A percentile compares a stretch with the other conserved stretches of the same genome.
Evolutionary conservation across 2,113 vertebrate species (phyloP).

Genomic region (Lasiurus borealis): DNA sequence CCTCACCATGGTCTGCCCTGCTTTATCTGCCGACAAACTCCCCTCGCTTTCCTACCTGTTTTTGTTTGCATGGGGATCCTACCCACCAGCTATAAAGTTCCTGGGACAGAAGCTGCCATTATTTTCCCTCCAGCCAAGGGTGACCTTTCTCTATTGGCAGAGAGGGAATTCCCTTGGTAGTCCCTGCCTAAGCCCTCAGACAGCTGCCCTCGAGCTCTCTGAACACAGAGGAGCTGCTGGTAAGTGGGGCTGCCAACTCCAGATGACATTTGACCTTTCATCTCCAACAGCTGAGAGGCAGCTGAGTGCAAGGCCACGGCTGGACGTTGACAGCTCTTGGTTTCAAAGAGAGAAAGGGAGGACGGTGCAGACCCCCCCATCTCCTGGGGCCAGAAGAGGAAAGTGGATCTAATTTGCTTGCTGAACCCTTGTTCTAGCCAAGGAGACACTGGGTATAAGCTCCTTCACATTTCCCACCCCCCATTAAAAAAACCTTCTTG

Average conservation of each 20-base stretch:
- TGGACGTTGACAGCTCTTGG: background rate
- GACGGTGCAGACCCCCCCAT: background rate
- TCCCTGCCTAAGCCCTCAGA: background rate
- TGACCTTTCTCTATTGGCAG: background rate
- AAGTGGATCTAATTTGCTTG: background rate
- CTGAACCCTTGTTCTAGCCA: background rate
- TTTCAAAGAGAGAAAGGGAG: background rate
- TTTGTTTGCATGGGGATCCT: background rate
- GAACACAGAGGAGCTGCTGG: background rate
- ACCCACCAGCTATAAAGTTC: background rate
- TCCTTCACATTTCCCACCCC: background rate
- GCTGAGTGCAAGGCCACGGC: constrained; percentile 2
- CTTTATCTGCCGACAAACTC: background rate
- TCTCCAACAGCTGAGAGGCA: background rate
- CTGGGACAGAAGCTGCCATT: background rate
- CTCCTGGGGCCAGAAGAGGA: background rate
- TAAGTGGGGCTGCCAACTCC: background rate
- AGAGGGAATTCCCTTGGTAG: background rate
- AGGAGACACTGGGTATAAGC: background rate
- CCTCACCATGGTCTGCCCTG: background rate
- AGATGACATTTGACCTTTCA: constrained; percentile 3
- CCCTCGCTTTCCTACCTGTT: background rate
- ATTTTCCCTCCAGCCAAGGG: background rate
- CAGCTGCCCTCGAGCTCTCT: background rate
- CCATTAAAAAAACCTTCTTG: background rate